These are phyloP conservation scores for Standfussiana lucernea DNA, from an alignment of 2,888 invertebrate species.

Conservation along the genomic window DNA sequence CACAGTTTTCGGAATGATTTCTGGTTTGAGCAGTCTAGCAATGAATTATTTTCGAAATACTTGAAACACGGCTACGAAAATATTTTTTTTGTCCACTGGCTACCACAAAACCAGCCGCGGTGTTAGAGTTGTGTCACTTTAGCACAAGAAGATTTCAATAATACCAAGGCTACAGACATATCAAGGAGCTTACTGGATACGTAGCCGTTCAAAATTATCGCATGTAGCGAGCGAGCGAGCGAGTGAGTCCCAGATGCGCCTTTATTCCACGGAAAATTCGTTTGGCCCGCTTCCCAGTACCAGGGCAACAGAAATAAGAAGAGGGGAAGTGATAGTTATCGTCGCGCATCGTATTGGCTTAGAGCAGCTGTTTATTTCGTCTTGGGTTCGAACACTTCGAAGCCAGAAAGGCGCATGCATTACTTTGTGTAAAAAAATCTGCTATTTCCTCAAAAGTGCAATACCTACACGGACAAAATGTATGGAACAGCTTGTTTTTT, in stretches of 20 bases:
- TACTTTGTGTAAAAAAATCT: too few species aligned
- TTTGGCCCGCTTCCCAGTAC: slow-evolving; percentile 7
- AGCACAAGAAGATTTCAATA: slow-evolving; percentile 47
- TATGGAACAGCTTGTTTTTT: too few species aligned
- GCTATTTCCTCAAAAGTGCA: too few species aligned
- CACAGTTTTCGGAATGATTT: too few species aligned
- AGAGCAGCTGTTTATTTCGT: neutral
- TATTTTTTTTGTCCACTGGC: too few species aligned
- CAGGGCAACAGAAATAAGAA: slow-evolving; percentile 10
- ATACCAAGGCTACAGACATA: slow-evolving; percentile 55
- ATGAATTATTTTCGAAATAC: neutral
- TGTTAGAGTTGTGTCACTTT: slow-evolving; percentile 54
- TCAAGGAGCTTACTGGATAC: neutral
- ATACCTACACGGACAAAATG: too few species aligned
- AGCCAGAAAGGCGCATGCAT: too few species aligned
- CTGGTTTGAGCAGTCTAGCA: too few species aligned
- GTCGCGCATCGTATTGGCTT: neutral
- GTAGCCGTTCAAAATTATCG: neutral
- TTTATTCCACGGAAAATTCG: slow-evolving; percentile 1
- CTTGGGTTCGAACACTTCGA: neutral
- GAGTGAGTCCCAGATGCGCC: neutral
- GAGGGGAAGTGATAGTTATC: neutral
- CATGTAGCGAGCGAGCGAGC: neutral
- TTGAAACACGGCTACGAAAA: neutral
- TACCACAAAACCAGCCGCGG: neutral